Conservation (phyloP, 2,888 invertebrate genomes). For the Heteromurus nitidus region DNA sequence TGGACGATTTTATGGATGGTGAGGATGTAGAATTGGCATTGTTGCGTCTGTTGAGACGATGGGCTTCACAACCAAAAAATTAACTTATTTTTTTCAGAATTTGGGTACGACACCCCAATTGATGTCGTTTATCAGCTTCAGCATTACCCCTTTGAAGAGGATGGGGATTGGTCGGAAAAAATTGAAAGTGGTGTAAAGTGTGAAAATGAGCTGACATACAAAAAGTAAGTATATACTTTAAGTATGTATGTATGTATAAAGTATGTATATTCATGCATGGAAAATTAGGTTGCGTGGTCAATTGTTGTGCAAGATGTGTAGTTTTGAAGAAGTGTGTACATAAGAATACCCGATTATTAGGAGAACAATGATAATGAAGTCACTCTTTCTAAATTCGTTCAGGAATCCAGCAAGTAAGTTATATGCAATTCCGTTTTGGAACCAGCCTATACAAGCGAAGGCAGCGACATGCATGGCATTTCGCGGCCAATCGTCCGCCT, state of each 20-base stretch:
- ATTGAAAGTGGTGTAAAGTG: slow-evolving; percentile 79
- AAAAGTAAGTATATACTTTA: too few species aligned
- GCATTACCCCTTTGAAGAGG: slow-evolving; percentile 88
- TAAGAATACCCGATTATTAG: too few species aligned
- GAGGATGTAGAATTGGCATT: not conserved
- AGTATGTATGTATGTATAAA: too few species aligned
- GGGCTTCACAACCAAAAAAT: too few species aligned
- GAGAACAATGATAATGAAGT: too few species aligned
- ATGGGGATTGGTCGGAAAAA: slow-evolving; percentile 88
- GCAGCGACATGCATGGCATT: slow-evolving; percentile 86
- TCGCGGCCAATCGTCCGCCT: slow-evolving; percentile 84
- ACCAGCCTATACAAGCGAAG: slow-evolving; percentile 81
- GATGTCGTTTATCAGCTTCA: slow-evolving; percentile 88
- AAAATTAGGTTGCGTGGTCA: too few species aligned
- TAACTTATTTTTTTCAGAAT: slow-evolving; percentile 76
- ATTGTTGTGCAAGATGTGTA: too few species aligned
- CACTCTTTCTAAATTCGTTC: too few species aligned
- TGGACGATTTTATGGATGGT: slow-evolving; percentile 86
- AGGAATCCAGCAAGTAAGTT: slow-evolving; percentile 41
- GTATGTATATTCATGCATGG: too few species aligned
- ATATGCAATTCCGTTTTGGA: slow-evolving; percentile 81
- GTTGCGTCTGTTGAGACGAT: not conserved
- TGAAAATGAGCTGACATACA: slow-evolving; percentile 49
- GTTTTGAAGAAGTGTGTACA: too few species aligned
- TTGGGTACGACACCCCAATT: slow-evolving; percentile 78